These are phyloP conservation scores for Erebia epiphron DNA, from an alignment of 2,888 invertebrate genomes.

Conservation along the genomic window DNA sequence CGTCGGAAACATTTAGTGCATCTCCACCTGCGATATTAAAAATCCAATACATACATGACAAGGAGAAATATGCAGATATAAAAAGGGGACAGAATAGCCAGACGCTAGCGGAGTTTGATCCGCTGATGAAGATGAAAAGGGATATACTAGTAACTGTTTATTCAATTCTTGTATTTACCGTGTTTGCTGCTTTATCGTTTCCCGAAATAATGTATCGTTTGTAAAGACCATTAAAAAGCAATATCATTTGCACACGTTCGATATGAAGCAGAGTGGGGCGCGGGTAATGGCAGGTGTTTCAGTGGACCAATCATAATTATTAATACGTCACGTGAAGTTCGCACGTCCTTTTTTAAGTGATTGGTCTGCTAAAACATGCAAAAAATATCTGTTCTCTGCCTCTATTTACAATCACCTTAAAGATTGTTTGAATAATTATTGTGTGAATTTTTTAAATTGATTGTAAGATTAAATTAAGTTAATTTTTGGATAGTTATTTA, in stretches of 20 bases:
- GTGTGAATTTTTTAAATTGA: conserved; percentile 8
- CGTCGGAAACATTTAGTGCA: conserved; percentile 20
- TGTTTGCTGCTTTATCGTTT: conserved; percentile 72
- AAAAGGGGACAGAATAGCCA: conserved; percentile 24
- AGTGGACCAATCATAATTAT: too few relatives aligned
- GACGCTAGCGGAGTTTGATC: conserved; percentile 47
- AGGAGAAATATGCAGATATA: conserved; percentile 27
- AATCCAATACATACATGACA: conserved; percentile 26
- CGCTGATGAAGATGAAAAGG: conserved; percentile 65
- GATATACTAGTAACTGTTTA: conserved; percentile 73
- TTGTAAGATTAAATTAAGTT: conserved; percentile 1
- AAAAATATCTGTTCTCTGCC: too few relatives aligned
- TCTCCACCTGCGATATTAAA: background rate
- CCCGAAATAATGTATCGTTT: conserved; percentile 43
- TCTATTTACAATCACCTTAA: background rate
- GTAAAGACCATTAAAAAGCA: background rate
- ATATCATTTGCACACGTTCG: too few relatives aligned
- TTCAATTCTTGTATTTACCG: conserved; percentile 70
- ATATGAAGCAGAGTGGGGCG: too few relatives aligned
- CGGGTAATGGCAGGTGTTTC: too few relatives aligned
- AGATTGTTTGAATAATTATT: background rate
- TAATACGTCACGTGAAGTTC: too few relatives aligned
- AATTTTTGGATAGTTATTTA: conserved; percentile 4
- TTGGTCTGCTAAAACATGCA: too few relatives aligned
- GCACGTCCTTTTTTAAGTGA: background rate